Base-by-base conservation (phyloP, 2,888 invertebrate species). In the Drosophila prolongata region DNA sequence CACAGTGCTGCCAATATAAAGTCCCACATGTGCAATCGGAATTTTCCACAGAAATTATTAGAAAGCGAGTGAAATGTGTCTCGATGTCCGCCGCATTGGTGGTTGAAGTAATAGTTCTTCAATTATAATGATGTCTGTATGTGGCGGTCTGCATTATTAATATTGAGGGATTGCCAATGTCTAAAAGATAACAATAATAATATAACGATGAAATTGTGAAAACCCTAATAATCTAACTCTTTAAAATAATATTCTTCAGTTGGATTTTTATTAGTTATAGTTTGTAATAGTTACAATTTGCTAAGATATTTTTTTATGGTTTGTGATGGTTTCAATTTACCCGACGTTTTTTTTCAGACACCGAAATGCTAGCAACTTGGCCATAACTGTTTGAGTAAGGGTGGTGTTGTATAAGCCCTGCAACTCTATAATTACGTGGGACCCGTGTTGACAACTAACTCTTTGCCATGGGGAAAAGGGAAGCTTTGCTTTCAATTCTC, bases 11-110 rank as follows among this genome's bases (percentile, higher is more conserved):
- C 80, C 85, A 85, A 85, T 85, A 85, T 79, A 82, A 85, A 85
- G 78, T 85, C 85, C 84, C 85, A 85, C 80, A 85, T 85, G 85
- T 85, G 85, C 85, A 85, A 84, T 86, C 59, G 82, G 85, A 80
- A 85, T 87, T 71, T 85, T 85, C 85, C 79, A 85, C 76, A 78
- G 84, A 85, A 87, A 86, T 86, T 87, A 85, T 84, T 71, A 85
- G 87, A 84, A 86, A 86, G 79, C 80, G 80, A 85, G 85, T 84
- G 80, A 79, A 78, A 80, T 77, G 80, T 30, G 52, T 34, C 40
- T 14, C 44, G 38, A 53, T 64, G 54, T 40, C 57, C 49, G 65
- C 8, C 24, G 38, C 65, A 50, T n/a, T 56, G 27, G 37, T 24
- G 58, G 64, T 54, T 2, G 16, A 35, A 6, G 2, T 42, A n/a